Base-by-base conservation (phyloP, 2,797 vertebrate species). In the Sebastes cheni region DNA sequence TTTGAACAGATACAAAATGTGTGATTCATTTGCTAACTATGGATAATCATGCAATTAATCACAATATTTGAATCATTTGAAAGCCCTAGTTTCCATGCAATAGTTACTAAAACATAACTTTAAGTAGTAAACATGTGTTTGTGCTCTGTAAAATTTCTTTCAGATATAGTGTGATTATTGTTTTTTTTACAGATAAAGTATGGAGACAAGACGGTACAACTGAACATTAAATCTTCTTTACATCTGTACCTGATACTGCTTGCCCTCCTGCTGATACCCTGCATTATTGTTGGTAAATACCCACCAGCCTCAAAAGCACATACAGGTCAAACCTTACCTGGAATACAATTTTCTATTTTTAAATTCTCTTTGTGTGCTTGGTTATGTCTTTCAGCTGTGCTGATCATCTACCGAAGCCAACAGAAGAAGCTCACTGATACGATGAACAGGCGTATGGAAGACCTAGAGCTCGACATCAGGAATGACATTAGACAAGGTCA, bases 401-500 rank as follows among this genome's bases (percentile, higher is more conserved):
- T 93, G 36, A 76, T 95, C 22, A 69, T 98, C 67, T 97, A 96
- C 83, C 93, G 94, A 55, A 94, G 93, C 59, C 95, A 97, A 84
- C 96, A 97, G 25, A 97, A 92, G 83, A 94, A 97, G 80, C 91
- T 98, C 67, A 96, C 95, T 12, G 93, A 82, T 29, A 92, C 91
- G 81, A 96, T 99, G 94, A 97, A 97, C 82, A 92, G 91, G 65
- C 92, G 91, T 2, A 93, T 99, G 58, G 97, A 97, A 69, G 90
- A 95, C 14, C 81, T 99, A 80, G 98, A 99, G 78, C 95, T 96
- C 0, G 95, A 98, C 77, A 96, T 99, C 75, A 95, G 98, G 86
- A 98, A 97, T 42, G 97, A 98, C 86, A 99, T 99, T 74, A 95
- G 98, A 1, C 97, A 98, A 75, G 98, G 98, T 99, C 80, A 16